Base-by-base conservation (phyloP, 2,113 vertebrate genomes). In the Calonectris borealis region DNA sequence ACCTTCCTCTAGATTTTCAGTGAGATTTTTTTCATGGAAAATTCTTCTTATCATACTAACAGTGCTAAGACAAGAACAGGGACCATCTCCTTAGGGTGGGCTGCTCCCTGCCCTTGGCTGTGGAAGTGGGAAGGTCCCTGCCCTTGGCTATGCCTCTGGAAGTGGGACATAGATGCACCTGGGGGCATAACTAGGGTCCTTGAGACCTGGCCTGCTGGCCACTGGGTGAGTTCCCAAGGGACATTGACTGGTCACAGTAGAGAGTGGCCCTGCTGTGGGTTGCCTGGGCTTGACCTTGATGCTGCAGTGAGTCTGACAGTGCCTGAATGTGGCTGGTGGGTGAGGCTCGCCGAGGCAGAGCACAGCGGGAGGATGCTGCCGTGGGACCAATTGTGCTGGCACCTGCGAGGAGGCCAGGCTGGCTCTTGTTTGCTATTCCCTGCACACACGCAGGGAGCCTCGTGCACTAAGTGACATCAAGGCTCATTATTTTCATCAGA, bases 401-500 rank as follows among this genome's bases (percentile, higher is more conserved):
- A 94, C 94, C 51, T 72, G 91, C 38, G 75, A 73, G 57, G 77
- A 89, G 81, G 27, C 94, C 58, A 51, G 95, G 27, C 94, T 95
- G 90, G 58, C 86, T 95, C 90, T 96, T 96, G 94, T 98, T 98
- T 98, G 96, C 98, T 98, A 99, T 99, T 99, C 98, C 96, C 96
- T 97, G 95, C 97, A 98, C 98, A 98, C 96, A 97, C 94, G 4
- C 93, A 97, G 98, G 97, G 94, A 96, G 97, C 97, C 81, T 93
- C 64, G 93, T 97, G 98, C 98, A 97, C 98, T 99, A 99, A 98
- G 98, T 98, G 98, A 98, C 98, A 99, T 99, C 99, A 99, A 98
- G 98, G 98, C 98, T 99, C 98, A 98, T 99, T 99, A 99, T 99
- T 99, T 99, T 98, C 98, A 99, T 99, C 99, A 99, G 98, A 98